phyloP scores from a whole-genome alignment of 2,888 invertebrate species.

The Chaitophorus viminalis region DNA sequence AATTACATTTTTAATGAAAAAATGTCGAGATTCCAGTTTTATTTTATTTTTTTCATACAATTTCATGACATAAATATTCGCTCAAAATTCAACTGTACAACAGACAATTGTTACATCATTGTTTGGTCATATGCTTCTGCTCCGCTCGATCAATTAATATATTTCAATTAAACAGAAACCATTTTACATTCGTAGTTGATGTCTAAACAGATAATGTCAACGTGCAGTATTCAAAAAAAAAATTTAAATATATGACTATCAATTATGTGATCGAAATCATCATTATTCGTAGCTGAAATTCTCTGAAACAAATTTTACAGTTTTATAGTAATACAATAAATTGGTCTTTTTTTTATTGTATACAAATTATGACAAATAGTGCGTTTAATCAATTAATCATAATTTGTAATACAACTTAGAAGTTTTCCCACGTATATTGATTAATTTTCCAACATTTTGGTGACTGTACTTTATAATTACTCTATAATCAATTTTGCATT shows the following conservation, averaged over 20 bases:
- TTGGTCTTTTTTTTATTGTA: no score
- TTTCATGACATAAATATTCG: neutral
- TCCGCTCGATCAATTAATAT: constrained; percentile 24
- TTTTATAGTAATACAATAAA: neutral
- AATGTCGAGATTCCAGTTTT: neutral
- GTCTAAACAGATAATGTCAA: neutral
- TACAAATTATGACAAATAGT: neutral
- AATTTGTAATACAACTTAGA: neutral
- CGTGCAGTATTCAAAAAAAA: neutral
- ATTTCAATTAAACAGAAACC: constrained; percentile 43
- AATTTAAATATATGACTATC: neutral
- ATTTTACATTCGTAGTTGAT: constrained; percentile 14
- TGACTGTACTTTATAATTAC: no score
- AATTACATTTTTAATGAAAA: constrained; percentile 13
- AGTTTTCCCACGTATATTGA: neutral
- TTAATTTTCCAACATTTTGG: neutral
- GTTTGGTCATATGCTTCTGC: neutral
- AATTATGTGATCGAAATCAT: neutral
- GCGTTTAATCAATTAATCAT: neutral
- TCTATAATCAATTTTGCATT: no score
- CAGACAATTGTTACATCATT: constrained; percentile 3
- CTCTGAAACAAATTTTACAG: neutral
- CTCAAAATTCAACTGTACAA: constrained; percentile 25
- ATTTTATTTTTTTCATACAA: neutral
- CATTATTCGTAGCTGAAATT: neutral